phyloP scores from a whole-genome alignment of 2,888 invertebrate species.

The Allolobophora icterica region DNA sequence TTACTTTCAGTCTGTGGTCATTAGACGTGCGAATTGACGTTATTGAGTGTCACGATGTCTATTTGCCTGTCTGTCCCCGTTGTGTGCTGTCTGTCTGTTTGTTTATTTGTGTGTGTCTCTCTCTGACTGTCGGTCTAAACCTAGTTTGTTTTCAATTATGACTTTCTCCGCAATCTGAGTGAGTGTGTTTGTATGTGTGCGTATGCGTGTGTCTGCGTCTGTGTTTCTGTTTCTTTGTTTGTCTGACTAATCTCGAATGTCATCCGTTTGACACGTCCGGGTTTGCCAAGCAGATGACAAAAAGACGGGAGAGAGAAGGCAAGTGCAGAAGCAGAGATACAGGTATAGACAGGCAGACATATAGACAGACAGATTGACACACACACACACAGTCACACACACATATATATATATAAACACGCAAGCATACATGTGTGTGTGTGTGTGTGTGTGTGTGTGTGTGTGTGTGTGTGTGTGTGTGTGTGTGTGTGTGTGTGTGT shows the following conservation, averaged over 20 bases:
- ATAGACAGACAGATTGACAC: too few species aligned
- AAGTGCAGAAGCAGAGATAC: background rate
- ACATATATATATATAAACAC: background rate
- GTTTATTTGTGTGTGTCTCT: too few species aligned
- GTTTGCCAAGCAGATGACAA: background rate
- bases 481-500: too few species aligned
- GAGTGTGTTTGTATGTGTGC: background rate
- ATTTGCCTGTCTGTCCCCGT: background rate
- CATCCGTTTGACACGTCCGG: background rate
- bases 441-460: too few species aligned
- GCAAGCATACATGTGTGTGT: too few species aligned
- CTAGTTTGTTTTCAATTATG: background rate
- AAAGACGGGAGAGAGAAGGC: background rate
- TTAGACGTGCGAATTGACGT: constrained; percentile 17
- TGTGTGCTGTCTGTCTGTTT: too few species aligned
- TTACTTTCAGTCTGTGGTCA: constrained; percentile 17
- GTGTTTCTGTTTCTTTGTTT: background rate
- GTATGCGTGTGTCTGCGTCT: background rate
- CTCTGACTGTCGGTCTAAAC: background rate
- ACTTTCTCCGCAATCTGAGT: background rate
- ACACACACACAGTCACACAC: background rate
- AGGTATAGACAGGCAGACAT: background rate
- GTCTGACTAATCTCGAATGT: background rate
- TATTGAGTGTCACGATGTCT: constrained; percentile 1
- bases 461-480: too few species aligned